Base-by-base conservation (phyloP, 2,888 invertebrate genomes). In the Diadromus collaris region DNA sequence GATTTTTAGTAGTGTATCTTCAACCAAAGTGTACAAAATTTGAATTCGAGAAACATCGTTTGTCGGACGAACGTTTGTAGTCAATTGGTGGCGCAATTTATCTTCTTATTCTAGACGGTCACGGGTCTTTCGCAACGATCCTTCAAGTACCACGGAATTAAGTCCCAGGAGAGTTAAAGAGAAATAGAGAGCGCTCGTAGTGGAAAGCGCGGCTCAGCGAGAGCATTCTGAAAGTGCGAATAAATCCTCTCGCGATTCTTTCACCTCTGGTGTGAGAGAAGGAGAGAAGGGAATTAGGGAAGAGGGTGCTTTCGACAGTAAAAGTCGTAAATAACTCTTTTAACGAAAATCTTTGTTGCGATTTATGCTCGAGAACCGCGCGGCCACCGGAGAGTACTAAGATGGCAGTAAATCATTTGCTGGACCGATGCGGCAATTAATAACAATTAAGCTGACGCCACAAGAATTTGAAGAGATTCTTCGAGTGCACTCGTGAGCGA, bases 331-430 rank as follows among this genome's bases (percentile, higher is more conserved):
- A 89, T 89, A 89, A 88, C 88, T 88, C 88, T 88, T 87, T 89
- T 87, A 87, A 86, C 88, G 87, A 87, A 88, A 89, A 89, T 89
- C 89, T 88, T 88, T 88, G 88, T 88, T 88, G 88, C 88, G 87
- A 89, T 89, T 89, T 89, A 89, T 89, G 87, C 87, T 58, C 48
- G 64, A 72, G 80, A 64, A 78, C 68, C 51, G 38, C 1, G 21
- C 46, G 21, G 51, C 29, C 51, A 58, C 69, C 24, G 29, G 56
- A 76, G 63, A 68, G 38, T 34, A 65, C 63, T 21, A 68, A 54
- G 67, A 54, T 24, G 61, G 46, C 85, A 86, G 86, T 90, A 88
- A 90, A 90, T 90, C 90, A 90, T 90, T 87, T 86, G 84, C 84
- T 86, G 83, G 87, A 85, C 87, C 88, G 86, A 89, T 89, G 86